Base-by-base conservation (phyloP, 2,113 vertebrate genomes). In the Anarhynchus alexandrinus region DNA sequence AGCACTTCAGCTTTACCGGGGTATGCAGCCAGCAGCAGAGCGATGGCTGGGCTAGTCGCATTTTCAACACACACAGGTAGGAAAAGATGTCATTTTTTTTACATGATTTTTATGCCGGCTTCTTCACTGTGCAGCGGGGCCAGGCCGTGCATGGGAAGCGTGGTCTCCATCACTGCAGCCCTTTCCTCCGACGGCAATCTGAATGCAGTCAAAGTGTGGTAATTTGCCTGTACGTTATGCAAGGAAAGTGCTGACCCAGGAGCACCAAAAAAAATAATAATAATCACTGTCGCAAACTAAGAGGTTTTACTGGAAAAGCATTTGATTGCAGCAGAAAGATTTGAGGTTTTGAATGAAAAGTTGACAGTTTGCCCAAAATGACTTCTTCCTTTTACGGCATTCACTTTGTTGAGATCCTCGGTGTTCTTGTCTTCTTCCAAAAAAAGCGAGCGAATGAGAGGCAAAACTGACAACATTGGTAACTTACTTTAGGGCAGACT, bases 171-270 rank as follows among this genome's bases (percentile, higher is more conserved):
- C 32, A 19, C 70, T 29, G 49, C 78, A 94, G 45, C 70, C 54
- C 18, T 17, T 43, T 32, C 40, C 66, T 91, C 78, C 70, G 54
- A 64, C 62, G 66, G 69, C 65, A 36, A 29, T 29, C 2, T 2
- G 29, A 52, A 71, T 23, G 78, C 80, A 65, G 51, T 29, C 74
- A 43, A 73, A 34, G 74, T 79, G 18, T 45, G 55, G 36, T 11
- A 29, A 70, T 82, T 87, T 57, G 26, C 80, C 49, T 20, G 54
- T 23, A 14, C 49, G 9, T 82, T 85, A 59, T 72, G 30, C 62
- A 83, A 47, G 67, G 62, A 57, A 93, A 86, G 43, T 90, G 93
- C 88, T 95, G 91, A 88, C 43, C 74, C 51, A 65, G 71, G 57
- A 86, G 51, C 38, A 49, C 11, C 17, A n/a, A 52, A 58, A 17